Evolutionary conservation across 2,113 vertebrate species (phyloP).

Genomic region (Uria lomvia): DNA sequence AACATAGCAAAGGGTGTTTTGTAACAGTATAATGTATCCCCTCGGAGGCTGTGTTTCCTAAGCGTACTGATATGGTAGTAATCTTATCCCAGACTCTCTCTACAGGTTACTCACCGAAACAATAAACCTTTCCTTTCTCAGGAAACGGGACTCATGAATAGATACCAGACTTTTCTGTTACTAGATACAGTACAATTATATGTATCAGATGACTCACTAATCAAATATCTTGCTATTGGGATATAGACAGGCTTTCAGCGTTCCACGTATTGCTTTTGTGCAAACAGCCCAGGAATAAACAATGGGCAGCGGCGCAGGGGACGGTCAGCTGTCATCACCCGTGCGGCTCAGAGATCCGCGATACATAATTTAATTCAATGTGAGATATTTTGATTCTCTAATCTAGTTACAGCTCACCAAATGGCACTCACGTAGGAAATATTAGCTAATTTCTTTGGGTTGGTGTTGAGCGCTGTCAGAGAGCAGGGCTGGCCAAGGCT

Average conservation of each 20-base stretch:
- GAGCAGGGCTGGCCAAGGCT: background rate
- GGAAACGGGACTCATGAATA: conserved; percentile 58
- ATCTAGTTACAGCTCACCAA: background rate
- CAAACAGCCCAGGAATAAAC: background rate
- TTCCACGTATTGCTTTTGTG: background rate
- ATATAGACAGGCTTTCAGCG: background rate
- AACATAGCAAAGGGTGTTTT: background rate
- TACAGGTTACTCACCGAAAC: conserved; percentile 60
- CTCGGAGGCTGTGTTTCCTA: conserved; percentile 27
- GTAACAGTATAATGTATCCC: background rate
- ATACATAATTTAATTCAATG: conserved; percentile 37
- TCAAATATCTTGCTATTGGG: conserved; percentile 17
- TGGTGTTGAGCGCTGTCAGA: background rate
- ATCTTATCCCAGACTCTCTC: conserved; percentile 55
- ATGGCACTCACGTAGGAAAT: background rate
- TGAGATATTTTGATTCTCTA: conserved; percentile 37
- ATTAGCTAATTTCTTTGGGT: background rate
- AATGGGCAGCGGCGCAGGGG: background rate
- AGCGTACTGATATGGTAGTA: conserved; percentile 40
- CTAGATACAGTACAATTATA: conserved; percentile 56
- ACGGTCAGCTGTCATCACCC: background rate
- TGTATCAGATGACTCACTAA: conserved; percentile 60
- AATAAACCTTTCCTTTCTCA: conserved; percentile 60
- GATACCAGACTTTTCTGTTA: conserved; percentile 59
- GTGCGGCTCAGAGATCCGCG: background rate